These are phyloP conservation scores for Chascanopsetta lugubris DNA, from an alignment of 2,113 vertebrate genomes.

Conservation along the genomic window DNA sequence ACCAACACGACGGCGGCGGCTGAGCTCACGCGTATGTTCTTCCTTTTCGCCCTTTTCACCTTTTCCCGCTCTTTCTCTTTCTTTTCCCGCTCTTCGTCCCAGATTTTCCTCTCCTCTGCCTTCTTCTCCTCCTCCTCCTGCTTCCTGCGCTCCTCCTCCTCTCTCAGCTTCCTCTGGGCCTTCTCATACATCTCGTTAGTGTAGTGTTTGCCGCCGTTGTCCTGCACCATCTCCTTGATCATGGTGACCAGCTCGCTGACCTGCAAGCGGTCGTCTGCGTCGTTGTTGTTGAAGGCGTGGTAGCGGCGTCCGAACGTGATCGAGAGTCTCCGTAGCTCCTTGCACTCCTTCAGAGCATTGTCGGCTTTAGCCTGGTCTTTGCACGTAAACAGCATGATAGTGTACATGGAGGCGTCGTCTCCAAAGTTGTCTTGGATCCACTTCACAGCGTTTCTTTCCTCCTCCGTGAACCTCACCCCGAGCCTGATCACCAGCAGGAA, in stretches of 20 bases:
- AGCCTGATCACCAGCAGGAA: slow-evolving; percentile 78
- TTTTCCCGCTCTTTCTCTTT: slow-evolving; percentile 52
- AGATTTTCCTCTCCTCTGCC: slow-evolving; percentile 69
- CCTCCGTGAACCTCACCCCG: slow-evolving; percentile 71
- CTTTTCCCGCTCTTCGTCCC: slow-evolving; percentile 71
- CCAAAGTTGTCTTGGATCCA: slow-evolving; percentile 82
- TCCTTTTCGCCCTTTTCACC: slow-evolving; percentile 50
- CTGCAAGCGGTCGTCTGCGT: slow-evolving; percentile 56
- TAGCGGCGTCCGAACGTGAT: slow-evolving; percentile 70
- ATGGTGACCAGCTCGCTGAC: slow-evolving; percentile 69
- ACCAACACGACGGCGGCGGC: slow-evolving; percentile 63
- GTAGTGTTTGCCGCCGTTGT: slow-evolving; percentile 72
- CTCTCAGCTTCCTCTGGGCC: slow-evolving; percentile 60
- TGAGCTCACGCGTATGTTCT: slow-evolving; percentile 56
- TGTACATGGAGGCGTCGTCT: slow-evolving; percentile 72
- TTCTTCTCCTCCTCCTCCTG: slow-evolving; percentile 70
- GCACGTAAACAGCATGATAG: slow-evolving; percentile 77
- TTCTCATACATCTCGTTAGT: slow-evolving; percentile 73
- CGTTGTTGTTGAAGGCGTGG: slow-evolving; percentile 76
- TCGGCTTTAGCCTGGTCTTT: slow-evolving; percentile 73
- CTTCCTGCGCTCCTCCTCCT: slow-evolving; percentile 62
- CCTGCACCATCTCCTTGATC: slow-evolving; percentile 70
- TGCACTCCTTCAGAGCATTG: slow-evolving; percentile 66
- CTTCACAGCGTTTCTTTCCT: slow-evolving; percentile 71
- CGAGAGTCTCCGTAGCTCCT: slow-evolving; percentile 65